Base-by-base conservation (phyloP, 2,797 vertebrate species). In the Meriones psammophilus region DNA sequence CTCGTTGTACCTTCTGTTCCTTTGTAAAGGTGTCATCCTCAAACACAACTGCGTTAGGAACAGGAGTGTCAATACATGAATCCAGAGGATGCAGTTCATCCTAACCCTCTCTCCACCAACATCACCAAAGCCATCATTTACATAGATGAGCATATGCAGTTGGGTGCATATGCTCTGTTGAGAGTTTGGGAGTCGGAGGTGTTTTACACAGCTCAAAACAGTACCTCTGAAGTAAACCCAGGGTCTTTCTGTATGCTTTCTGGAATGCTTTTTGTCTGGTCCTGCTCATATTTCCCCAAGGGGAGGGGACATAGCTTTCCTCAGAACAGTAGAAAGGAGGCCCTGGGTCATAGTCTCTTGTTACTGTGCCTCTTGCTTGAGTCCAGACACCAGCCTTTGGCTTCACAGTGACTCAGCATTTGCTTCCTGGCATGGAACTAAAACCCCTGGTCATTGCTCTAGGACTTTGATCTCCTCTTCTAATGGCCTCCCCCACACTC, bases 101-200 rank as follows among this genome's bases (percentile, higher is more conserved):
- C 26, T 28, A 68, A 62, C 2, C 68, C n/a, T 56, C 4, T 89
- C 69, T 86, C 28, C 58, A 8, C 33, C 39, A 50, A 50, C 28
- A 58, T 68, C 28, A 4, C 58, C n/a, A 42, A 86, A 74, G 71
- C 26, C 36, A 36, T 58, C 5, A 14, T 26, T 94, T 78, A 54
- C 24, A 14, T 46, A 39, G 15, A 42, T 10, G 6, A 56, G 22
- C 3, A 30, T 17, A 1, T 7, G 7, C 2, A 1, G 0, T n/a
- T 2, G 3, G 42, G 8, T 28, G 12, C 20, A n/a, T 5, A 24
- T 24, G 8, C 0, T 71, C 28, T 39, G 20, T 7, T 62, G 46
- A 69, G 20, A 92, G n/a, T 71, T 8, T 20, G 8, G 1, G 2
- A 14, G 0, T 50, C 33, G 26, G n/a, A 56, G 58, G 26, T 9